A percentile compares a stretch with the other conserved stretches of the same genome.
Conservation (phyloP, 2,113 vertebrate genomes). For the Ictalurus furcatus region DNA sequence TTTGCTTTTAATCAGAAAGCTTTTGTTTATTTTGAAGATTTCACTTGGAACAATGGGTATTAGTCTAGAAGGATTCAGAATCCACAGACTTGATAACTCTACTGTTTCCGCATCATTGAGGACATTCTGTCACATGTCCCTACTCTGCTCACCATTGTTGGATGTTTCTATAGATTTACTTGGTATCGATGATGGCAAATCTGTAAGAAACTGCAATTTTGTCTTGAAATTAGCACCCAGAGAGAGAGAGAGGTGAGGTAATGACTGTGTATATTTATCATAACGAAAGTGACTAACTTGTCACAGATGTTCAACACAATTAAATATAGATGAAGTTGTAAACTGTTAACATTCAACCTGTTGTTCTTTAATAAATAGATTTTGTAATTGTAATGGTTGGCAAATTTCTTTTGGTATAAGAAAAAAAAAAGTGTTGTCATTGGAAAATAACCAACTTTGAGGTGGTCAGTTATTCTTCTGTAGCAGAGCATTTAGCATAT, state of each 20-base stretch:
- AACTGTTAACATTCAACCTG: too few species aligned
- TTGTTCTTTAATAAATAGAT: background rate
- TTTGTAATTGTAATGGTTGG: background rate
- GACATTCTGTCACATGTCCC: background rate
- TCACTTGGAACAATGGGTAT: background rate
- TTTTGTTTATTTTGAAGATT: background rate
- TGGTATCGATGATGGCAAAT: background rate
- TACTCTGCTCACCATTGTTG: background rate
- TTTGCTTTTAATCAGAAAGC: background rate
- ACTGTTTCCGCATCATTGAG: background rate
- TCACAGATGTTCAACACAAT: background rate
- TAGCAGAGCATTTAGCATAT: background rate
- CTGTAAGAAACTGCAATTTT: background rate
- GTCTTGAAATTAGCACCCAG: background rate
- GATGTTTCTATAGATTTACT: background rate
- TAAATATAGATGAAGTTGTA: too few species aligned
- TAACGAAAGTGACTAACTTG: background rate
- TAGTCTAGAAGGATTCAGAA: background rate
- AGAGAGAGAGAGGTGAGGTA: too few species aligned
- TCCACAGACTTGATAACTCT: background rate
- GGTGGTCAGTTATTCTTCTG: background rate
- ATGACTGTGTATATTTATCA: background rate
- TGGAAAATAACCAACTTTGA: background rate
- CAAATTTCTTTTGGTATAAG: background rate
- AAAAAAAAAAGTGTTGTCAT: background rate